Base-by-base conservation (phyloP, 2,888 invertebrate genomes). In the Eurytoma adleriae region DNA sequence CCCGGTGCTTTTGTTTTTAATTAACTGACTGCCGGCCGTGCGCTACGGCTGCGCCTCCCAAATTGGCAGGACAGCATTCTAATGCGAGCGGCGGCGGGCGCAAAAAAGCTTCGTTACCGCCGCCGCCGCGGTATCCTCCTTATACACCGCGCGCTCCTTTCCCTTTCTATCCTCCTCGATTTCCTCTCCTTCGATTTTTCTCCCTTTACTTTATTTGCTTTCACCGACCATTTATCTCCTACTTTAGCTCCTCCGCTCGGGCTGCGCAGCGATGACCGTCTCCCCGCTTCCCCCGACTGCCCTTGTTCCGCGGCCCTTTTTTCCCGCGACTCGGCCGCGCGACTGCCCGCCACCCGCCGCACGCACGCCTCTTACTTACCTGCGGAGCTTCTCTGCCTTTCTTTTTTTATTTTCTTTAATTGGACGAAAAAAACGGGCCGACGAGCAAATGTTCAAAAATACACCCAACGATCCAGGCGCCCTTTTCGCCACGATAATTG, bases 11-110 rank as follows among this genome's bases (percentile, higher is more conserved):
- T 88, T 87, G 88, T 88, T 88, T 88, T 87, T 88, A 88, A 88
- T 88, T 88, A 88, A 88, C 87, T 86, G 87, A 87, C 86, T n/a
- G 62, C 84, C 50, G 14, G 73, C 56, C 24, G 54, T 56, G 10
- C 57, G 18, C 69, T 82, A 80, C 77, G 79, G 54, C 82, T 78
- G 82, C 82, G 78, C 83, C 82, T 86, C 86, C 88, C 86, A 87
- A 88, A 88, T 88, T 87, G 88, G 88, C 87, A 87, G 87, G 85
- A 87, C 87, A 84, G 87, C 87, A 88, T 88, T 88, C 87, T 88
- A 88, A 88, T 88, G 86, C 86, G 81, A 70, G 74, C 80, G 81
- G 75, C 80, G 30, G 69, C 48, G n/a, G 69, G 59, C 69, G 78
- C 75, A 79, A 79, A 81, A 81, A 75, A 72, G 73, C 75, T 78